Conservation (phyloP, 2,113 vertebrate species). For the Sturnira hondurensis region DNA sequence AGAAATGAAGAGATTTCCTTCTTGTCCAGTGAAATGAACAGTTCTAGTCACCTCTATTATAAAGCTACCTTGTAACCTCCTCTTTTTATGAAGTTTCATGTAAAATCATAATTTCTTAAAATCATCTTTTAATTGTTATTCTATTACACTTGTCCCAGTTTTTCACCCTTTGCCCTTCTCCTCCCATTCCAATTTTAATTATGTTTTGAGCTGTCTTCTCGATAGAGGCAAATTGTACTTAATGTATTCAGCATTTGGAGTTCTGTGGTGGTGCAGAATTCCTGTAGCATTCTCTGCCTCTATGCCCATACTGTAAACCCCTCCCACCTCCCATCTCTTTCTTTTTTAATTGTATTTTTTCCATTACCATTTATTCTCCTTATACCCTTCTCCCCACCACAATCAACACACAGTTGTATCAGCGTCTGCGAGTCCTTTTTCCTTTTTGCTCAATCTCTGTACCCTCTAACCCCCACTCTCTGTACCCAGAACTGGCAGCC, state of each 20-base stretch:
- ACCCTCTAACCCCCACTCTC: too few relatives aligned
- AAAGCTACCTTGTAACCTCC: background rate
- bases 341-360: too few relatives aligned
- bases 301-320: background rate
- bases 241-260: background rate
- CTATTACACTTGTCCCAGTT: too few relatives aligned
- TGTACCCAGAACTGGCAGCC: too few relatives aligned
- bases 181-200: too few relatives aligned
- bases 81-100: background rate
- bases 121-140: too few relatives aligned
- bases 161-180: too few relatives aligned
- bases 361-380: too few relatives aligned
- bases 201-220: background rate
- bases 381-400: too few relatives aligned
- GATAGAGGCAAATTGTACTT: background rate
- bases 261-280: background rate
- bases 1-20: background rate
- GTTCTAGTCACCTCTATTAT: background rate
- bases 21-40: background rate
- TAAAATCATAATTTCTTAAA: background rate
- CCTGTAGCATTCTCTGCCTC: background rate
- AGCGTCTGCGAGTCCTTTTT: too few relatives aligned
- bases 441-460: too few relatives aligned
- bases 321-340: background rate
- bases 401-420: too few relatives aligned